These are phyloP conservation scores for Oryzias sinensis DNA, from an alignment of 2,797 vertebrate genomes.

Conservation along the genomic window DNA sequence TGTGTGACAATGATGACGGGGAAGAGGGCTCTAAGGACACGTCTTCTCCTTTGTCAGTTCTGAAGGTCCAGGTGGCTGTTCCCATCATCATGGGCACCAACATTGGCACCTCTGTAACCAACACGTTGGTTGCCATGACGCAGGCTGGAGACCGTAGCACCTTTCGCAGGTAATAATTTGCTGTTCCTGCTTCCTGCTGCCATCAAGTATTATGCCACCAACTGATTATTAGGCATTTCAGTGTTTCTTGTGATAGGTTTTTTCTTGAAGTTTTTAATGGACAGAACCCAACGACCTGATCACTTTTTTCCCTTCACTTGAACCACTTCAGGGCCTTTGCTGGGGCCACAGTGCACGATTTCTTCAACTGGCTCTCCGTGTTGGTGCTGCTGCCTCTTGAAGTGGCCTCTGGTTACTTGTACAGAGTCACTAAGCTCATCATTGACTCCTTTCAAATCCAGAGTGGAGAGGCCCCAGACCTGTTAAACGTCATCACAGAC, in stretches of 20 bases:
- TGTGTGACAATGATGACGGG: not conserved
- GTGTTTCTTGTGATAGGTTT: not conserved
- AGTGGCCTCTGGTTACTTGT: slow-evolving; percentile 83
- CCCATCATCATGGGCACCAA: slow-evolving; percentile 98
- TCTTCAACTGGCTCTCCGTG: slow-evolving; percentile 97
- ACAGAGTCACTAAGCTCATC: slow-evolving; percentile 78
- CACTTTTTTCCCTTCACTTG: not conserved
- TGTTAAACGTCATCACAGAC: slow-evolving; percentile 94
- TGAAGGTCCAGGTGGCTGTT: slow-evolving; percentile 86
- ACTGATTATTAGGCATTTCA: not conserved
- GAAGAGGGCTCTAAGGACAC: slow-evolving; percentile 1
- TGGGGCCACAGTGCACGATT: slow-evolving; percentile 93
- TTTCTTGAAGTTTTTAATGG: not conserved
- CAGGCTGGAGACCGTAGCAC: slow-evolving; percentile 89
- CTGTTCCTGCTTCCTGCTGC: not conserved
- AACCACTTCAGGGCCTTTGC: slow-evolving; percentile 86
- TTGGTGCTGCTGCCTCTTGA: slow-evolving; percentile 90
- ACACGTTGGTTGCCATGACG: slow-evolving; percentile 92
- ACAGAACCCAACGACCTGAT: not conserved
- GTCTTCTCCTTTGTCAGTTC: slow-evolving; percentile 75
- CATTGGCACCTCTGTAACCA: slow-evolving; percentile 97
- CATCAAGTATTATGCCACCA: not conserved
- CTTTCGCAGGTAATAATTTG: slow-evolving; percentile 86
- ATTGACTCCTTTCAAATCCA: slow-evolving; percentile 85
- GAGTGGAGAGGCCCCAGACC: slow-evolving; percentile 86